Percentiles rank a stretch among this genome's conserved stretches.
Evolutionary conservation across 2,797 vertebrate species (phyloP).

Genomic region (Chelmon rostratus): DNA sequence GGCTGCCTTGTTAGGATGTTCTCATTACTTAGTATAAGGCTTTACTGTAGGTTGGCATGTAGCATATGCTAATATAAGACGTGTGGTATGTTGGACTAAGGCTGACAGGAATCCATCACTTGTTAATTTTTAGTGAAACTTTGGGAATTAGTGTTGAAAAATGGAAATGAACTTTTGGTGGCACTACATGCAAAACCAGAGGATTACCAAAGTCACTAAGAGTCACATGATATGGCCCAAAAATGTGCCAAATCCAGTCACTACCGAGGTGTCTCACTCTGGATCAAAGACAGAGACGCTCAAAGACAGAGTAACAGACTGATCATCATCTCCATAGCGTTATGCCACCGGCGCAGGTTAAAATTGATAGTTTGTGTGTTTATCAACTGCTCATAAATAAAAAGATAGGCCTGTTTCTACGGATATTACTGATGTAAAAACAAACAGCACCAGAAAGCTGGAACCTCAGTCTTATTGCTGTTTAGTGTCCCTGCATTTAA

Average conservation of each 20-base stretch:
- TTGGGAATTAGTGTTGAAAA: neutral
- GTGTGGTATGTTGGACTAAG: neutral
- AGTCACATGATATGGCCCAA: too few relatives aligned
- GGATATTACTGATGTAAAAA: slow-evolving; percentile 1
- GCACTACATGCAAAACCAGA: neutral
- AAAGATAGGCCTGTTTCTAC: neutral
- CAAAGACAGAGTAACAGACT: neutral
- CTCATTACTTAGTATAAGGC: neutral
- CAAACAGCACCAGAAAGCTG: neutral
- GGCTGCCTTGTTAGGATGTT: neutral
- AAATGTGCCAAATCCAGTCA: neutral
- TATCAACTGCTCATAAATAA: neutral
- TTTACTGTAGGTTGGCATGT: too few relatives aligned
- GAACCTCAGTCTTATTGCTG: neutral
- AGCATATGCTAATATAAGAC: neutral
- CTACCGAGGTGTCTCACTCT: neutral
- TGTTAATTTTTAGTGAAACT: neutral
- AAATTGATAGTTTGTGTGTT: neutral
- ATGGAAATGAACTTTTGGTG: neutral
- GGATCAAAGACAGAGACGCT: neutral
- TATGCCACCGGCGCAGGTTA: neutral
- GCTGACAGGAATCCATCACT: neutral
- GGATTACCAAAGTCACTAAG: neutral
- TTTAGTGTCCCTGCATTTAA: slow-evolving; percentile 1
- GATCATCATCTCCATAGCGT: neutral